Conservation (phyloP, 2,797 vertebrate species). For the Holocentrus rufus region DNA sequence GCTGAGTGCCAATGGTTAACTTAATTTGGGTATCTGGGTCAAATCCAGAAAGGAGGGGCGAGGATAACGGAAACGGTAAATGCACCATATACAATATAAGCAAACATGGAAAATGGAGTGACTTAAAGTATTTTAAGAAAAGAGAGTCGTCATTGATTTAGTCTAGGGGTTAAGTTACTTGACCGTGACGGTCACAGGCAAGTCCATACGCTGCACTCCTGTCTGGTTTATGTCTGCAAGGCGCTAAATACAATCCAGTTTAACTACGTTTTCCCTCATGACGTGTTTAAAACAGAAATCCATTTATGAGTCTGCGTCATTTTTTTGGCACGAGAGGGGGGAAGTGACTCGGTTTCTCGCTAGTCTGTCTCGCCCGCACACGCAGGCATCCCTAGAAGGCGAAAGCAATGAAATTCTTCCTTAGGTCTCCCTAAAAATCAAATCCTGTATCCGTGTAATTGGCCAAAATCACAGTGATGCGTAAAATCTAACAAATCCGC, state of each 20-base stretch:
- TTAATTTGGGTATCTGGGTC: constrained; percentile 9
- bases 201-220: fast-evolving
- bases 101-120: too few species aligned
- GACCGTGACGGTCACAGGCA: neutral
- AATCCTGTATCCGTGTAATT: too few species aligned
- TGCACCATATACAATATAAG: too few species aligned
- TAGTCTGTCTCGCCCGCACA: neutral
- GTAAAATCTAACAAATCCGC: neutral
- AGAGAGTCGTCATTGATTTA: neutral
- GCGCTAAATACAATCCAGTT: neutral
- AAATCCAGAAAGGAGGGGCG: constrained; percentile 15
- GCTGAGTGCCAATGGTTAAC: neutral
- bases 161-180: too few species aligned
- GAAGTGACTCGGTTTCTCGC: neutral
- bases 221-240: neutral
- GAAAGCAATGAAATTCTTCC: neutral
- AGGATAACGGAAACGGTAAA: neutral
- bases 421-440: too few species aligned
- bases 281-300: constrained; percentile 9
- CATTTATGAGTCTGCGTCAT: neutral
- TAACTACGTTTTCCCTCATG: constrained; percentile 31
- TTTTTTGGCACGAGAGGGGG: neutral
- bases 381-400: neutral
- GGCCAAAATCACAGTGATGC: neutral
- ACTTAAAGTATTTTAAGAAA: too few species aligned